Conservation (phyloP, 35 echinoderm and acorn worm species). For the Acanthaster planci region DNA sequence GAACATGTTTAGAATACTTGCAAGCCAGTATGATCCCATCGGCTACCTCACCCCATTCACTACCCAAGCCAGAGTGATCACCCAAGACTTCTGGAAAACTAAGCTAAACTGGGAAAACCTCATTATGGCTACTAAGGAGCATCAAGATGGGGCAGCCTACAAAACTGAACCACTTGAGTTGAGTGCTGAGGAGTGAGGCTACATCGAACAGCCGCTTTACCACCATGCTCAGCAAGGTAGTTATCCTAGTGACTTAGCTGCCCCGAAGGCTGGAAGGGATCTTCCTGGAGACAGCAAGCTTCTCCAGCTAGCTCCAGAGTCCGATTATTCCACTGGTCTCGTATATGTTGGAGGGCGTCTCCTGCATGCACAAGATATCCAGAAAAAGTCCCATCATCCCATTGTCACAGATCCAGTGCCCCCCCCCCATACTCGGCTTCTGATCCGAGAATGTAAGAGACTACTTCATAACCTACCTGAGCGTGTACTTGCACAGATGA, state of each 20-base stretch:
- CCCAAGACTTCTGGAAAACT: too few relatives aligned
- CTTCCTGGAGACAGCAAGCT: neutral
- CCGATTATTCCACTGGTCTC: neutral
- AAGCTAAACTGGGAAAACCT: neutral
- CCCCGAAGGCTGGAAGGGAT: neutral
- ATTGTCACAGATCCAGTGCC: neutral
- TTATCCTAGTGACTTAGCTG: neutral
- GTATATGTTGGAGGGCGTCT: neutral
- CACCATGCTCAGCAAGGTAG: neutral
- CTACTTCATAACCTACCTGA: constrained; percentile 18
- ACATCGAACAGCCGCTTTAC: neutral
- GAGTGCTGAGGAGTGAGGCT: neutral
- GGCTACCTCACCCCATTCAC: too few relatives aligned
- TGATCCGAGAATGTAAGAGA: neutral
- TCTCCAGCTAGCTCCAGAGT: neutral
- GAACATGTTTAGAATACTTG: too few relatives aligned
- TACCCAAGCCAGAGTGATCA: too few relatives aligned
- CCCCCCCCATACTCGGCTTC: neutral
- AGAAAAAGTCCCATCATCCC: neutral
- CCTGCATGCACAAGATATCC: neutral
- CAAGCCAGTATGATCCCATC: too few relatives aligned
- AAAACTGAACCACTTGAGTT: neutral
- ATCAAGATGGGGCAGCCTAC: neutral
- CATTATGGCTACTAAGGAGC: neutral
- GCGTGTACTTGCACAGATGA: constrained; percentile 31